These are phyloP conservation scores for Helogale parvula DNA, from an alignment of 2,113 vertebrate species.

Conservation along the genomic window DNA sequence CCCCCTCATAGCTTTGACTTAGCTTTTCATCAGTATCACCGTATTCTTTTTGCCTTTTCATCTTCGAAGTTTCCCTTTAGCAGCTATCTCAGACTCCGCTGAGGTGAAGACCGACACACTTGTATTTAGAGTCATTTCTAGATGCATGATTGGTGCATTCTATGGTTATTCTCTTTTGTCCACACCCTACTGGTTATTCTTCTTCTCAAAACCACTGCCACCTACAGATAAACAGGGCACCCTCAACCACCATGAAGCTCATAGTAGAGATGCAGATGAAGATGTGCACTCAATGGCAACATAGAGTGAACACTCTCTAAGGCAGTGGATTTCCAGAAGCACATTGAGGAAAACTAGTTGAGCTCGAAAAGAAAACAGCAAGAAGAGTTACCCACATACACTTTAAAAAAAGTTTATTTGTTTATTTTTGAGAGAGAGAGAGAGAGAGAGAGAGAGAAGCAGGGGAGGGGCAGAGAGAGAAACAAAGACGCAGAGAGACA, in stretches of 20 bases:
- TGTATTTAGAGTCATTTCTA: not conserved
- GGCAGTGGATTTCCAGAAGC: not conserved
- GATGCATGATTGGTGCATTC: not conserved
- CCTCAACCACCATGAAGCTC: not conserved
- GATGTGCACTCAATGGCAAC: accelerated
- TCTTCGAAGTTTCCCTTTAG: not conserved
- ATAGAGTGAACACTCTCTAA: not conserved
- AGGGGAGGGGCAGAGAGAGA: no score
- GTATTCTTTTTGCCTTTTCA: not conserved
- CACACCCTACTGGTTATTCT: not conserved
- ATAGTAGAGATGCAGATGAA: no score
- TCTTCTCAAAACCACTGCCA: not conserved
- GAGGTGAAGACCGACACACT: not conserved
- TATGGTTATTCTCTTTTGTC: not conserved
- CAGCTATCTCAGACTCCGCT: not conserved
- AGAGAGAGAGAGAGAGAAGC: no score
- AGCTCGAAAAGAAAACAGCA: not conserved
- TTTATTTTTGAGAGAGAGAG: no score
- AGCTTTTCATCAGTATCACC: not conserved
- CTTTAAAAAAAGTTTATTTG: no score
- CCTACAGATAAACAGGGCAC: no score
- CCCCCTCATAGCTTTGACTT: not conserved
- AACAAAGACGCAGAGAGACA: no score
- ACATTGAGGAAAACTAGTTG: not conserved
- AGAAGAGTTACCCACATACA: not conserved